phyloP scores from a whole-genome alignment of 2,113 vertebrate species.

The Rhinolophus ferrumequinum region DNA sequence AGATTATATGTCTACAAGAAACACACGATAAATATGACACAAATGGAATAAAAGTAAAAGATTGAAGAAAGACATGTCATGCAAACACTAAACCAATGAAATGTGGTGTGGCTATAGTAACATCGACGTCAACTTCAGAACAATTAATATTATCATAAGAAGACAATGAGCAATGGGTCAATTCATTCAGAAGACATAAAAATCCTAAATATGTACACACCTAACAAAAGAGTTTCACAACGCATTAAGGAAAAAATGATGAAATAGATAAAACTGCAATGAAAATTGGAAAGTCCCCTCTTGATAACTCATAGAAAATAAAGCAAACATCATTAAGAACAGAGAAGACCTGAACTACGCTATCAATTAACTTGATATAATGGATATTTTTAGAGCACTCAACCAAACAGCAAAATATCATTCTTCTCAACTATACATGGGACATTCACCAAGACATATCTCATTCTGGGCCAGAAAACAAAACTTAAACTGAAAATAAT shows the following conservation, averaged over 20 bases:
- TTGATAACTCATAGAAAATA: background rate
- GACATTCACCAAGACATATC: background rate
- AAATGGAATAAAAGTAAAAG: background rate
- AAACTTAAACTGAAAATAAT: background rate
- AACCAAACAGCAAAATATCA: background rate
- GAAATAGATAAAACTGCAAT: background rate
- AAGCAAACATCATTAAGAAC: background rate
- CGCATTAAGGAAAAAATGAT: background rate
- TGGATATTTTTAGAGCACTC: background rate
- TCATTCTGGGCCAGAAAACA: background rate
- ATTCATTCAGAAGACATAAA: background rate
- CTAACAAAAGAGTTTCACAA: background rate
- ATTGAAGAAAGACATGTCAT: background rate
- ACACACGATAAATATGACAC: background rate
- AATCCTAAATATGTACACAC: background rate
- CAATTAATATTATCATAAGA: background rate
- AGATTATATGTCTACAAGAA: background rate
- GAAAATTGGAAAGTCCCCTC: background rate
- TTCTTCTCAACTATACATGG: background rate
- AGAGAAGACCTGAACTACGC: background rate
- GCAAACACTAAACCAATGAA: background rate
- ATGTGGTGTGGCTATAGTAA: background rate
- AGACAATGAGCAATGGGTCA: background rate
- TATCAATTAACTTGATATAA: background rate
- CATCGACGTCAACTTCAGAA: background rate